Evolutionary conservation across 2,797 vertebrate genomes (phyloP), one percentile per base, ranked within the genome.

Genomic region (Lutjanus campechanus): DNA sequence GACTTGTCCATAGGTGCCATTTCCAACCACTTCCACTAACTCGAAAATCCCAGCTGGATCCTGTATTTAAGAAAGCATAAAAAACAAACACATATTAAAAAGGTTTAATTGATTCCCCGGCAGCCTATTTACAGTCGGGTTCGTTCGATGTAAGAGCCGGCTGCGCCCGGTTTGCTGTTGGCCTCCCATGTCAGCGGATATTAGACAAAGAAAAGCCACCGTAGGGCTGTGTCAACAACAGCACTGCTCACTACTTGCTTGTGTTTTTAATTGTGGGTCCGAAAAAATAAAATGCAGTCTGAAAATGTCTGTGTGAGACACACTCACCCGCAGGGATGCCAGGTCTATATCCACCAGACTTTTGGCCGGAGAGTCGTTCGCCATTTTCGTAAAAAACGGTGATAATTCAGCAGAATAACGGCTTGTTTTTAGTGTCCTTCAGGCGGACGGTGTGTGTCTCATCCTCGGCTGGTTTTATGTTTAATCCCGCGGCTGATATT

Each of bases 1-100:
- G 87, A 99, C 98, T 97, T 99, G 98, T 95, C 98, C 98, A 76
- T 99, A 99, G 82, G 98, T 99, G 95, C 98, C 98, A 95, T 99
- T 99, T 77, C 98, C 98, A 79, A 99, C 98, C 92, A 99, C 98
- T 95, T 99, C 98, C 93, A 99, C 98, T 93, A 99, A 93, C 91
- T 99, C 98, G 89, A 99, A 99, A 87, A 99, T 98, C 90, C 98
- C 98, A 76, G 98, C 98, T 61, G 98, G 98, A 87, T 99, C 98
- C 98, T 99, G 89, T 44, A 76, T 87, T 46, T 36, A 41, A 70
- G 7, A 58, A 3, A 46, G 9, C 22, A 64, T 19, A 73, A 55
- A 36, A 75, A 44, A 67, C 16, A 50, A 61, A 62, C 50, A 61
- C 11, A 46, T 0, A 12, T 8, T 13, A 15, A 11, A 15, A 9